phyloP scores from a whole-genome alignment of 35 echinoderm and acorn worm species.

The Strongylocentrotus purpuratus region DNA sequence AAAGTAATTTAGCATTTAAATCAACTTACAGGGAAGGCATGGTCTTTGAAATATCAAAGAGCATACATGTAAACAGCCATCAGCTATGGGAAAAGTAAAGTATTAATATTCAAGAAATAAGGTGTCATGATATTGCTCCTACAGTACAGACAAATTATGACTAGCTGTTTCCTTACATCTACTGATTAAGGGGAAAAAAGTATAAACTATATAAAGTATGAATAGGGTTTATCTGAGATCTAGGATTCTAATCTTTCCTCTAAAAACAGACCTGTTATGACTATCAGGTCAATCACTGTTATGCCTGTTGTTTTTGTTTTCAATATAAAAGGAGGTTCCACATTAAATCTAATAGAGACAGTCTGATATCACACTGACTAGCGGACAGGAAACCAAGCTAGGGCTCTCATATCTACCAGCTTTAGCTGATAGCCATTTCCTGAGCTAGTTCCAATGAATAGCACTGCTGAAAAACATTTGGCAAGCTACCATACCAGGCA shows the following conservation, averaged over 20 bases:
- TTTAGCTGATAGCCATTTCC: background rate
- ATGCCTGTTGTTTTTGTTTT: slow-evolving; percentile 3
- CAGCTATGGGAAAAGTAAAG: too few species aligned
- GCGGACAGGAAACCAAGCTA: background rate
- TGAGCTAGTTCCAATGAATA: background rate
- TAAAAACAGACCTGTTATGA: background rate
- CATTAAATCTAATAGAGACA: background rate
- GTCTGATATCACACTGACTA: slow-evolving; percentile 1
- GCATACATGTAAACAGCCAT: too few species aligned
- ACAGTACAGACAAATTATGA: too few species aligned
- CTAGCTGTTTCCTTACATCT: too few species aligned
- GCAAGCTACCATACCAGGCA: background rate
- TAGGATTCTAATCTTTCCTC: background rate
- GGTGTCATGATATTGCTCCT: too few species aligned
- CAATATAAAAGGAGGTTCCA: background rate
- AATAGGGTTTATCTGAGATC: background rate
- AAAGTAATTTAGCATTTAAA: too few species aligned
- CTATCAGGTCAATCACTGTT: background rate
- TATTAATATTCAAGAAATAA: too few species aligned
- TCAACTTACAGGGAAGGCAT: too few species aligned
- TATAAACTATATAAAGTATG: background rate
- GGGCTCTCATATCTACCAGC: background rate
- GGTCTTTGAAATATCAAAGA: too few species aligned
- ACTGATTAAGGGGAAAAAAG: too few species aligned
- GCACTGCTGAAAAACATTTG: background rate